Evolutionary conservation across 37 sponge, comb jelly and placozoan species (phyloP).

Genomic region (Cliona cf. orientalis): DNA sequence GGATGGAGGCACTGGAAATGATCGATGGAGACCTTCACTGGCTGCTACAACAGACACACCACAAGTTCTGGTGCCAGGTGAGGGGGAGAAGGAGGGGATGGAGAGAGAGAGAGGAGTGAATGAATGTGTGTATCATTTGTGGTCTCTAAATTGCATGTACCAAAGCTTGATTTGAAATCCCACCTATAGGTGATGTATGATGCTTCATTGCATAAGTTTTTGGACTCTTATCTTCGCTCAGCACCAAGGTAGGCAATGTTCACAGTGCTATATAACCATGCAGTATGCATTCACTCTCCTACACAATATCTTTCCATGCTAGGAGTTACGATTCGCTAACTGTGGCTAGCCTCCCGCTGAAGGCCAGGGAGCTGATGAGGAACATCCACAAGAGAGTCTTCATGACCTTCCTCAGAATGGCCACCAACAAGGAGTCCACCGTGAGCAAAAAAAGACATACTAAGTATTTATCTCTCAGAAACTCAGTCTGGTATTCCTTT

Average conservation of each 20-base stretch:
- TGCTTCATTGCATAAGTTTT: constrained; percentile 59
- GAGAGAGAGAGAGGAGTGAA: no score
- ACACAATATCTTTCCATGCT: background rate
- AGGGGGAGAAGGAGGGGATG: background rate
- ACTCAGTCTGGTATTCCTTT: no score
- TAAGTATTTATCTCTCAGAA: no score
- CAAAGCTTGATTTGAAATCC: background rate
- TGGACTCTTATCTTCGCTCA: constrained; percentile 69
- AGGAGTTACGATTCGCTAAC: constrained; percentile 13
- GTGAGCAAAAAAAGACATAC: no score
- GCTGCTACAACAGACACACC: constrained; percentile 61
- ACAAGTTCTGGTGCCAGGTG: constrained; percentile 86
- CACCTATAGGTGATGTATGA: constrained; percentile 73
- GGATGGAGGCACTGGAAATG: constrained; percentile 73
- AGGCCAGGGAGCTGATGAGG: constrained; percentile 17
- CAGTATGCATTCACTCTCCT: no score
- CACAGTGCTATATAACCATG: background rate
- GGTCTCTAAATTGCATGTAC: background rate
- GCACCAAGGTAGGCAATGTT: constrained; percentile 63
- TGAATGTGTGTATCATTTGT: background rate
- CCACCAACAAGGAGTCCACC: constrained; percentile 74
- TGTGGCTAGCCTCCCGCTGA: background rate
- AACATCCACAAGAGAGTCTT: constrained; percentile 73
- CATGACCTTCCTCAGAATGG: constrained; percentile 70
- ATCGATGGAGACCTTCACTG: constrained; percentile 71